A percentile compares a stretch with the other conserved stretches of the same genome.
Conservation (phyloP, 35 echinoderm and acorn worm genomes). For the Patiria miniata region DNA sequence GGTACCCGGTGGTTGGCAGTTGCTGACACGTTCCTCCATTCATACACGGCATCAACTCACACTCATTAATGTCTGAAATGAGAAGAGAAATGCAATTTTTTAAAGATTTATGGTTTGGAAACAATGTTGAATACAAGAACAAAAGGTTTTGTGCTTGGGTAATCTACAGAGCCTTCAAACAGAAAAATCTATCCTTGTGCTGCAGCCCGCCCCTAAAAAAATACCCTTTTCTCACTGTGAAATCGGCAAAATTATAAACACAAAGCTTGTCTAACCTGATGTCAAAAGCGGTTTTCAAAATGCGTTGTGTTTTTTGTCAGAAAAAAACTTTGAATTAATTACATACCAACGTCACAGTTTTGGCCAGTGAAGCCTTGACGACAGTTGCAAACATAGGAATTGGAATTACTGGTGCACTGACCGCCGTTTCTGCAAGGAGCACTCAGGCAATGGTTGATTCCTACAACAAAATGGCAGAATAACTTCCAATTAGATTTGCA, state of each 20-base stretch:
- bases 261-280: no score
- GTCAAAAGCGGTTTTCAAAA: no score
- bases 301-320: no score
- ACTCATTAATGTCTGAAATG: constrained; percentile 25
- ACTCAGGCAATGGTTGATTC: constrained; percentile 38
- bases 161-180: no score
- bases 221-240: no score
- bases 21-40: constrained; percentile 53
- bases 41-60: constrained; percentile 40
- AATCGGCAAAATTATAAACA: no score
- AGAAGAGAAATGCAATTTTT: not conserved
- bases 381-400: constrained; percentile 50
- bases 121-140: no score
- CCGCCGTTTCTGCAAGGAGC: constrained; percentile 57
- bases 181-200: no score
- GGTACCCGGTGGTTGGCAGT: not conserved
- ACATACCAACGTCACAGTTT: constrained; percentile 47
- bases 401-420: constrained; percentile 32
- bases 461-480: constrained; percentile 3
- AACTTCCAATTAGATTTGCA: no score
- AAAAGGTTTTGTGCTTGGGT: no score
- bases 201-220: no score
- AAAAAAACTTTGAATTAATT: not conserved
- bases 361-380: constrained; percentile 49
- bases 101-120: no score